phyloP scores from a whole-genome alignment of 2,797 vertebrate genomes.

The Trachops cirrhosus region DNA sequence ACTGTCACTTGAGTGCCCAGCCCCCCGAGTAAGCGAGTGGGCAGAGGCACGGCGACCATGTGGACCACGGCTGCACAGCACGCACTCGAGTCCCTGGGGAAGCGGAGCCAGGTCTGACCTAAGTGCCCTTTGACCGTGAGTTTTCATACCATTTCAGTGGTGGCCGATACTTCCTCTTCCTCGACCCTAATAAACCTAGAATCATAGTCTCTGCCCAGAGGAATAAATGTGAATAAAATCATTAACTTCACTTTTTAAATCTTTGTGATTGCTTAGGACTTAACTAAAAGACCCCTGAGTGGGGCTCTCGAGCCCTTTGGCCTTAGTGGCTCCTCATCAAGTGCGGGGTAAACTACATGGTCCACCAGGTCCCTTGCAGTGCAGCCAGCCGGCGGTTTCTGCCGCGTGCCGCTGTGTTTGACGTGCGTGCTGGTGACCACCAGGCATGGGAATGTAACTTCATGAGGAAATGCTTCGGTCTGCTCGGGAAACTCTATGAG shows the following conservation, averaged over 20 bases:
- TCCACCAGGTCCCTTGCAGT: background rate
- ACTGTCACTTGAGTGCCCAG: background rate
- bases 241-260: background rate
- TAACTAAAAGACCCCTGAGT: background rate
- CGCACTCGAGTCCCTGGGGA: background rate
- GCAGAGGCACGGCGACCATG: rapidly evolving
- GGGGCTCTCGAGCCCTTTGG: background rate
- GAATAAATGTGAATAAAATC: background rate
- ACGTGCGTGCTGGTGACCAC: background rate
- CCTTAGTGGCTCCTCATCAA: background rate
- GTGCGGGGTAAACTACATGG: background rate
- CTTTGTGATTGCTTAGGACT: background rate
- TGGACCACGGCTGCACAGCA: background rate
- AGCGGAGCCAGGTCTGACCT: conserved; percentile 38
- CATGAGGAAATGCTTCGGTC: conserved; percentile 54
- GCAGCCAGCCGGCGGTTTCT: background rate
- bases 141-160: background rate
- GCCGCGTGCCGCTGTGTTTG: rapidly evolving
- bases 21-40: background rate
- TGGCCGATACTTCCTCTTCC: background rate
- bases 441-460: background rate
- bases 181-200: background rate
- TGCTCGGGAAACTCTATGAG: conserved; percentile 59
- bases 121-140: conserved; percentile 75
- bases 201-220: conserved; percentile 35